Base-by-base conservation (phyloP, 1,140 invertebrate species). In the Laupala kohalensis region DNA sequence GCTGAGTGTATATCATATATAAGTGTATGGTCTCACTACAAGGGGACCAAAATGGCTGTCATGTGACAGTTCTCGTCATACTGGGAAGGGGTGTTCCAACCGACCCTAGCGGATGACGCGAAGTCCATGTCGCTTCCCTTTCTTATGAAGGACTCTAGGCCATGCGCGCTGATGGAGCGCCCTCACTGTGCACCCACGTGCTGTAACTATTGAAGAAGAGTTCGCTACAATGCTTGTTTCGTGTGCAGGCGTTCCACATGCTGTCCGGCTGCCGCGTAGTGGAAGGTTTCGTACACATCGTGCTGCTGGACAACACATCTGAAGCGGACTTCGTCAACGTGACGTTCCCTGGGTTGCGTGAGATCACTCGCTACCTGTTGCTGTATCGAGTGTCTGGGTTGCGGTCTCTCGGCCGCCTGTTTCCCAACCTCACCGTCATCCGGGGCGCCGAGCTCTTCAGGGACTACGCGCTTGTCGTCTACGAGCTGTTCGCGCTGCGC, bases 391-490 rank as follows among this genome's bases (percentile, higher is more conserved):
- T 88, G 9, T 83, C 83, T 73, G 87, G 86, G 15, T 78, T 68
- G 6, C 27, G 24, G 6, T 67, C 28, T 15, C 81, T 99, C n/a
- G 86, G 87, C 6, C 83, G 88, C 74, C 82, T 99, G 25, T 98
- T 99, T 80, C 97, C 97, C 6, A 98, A 98, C 82, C 83, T 99
- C 76, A 82, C 90, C n/a, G 89, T 98, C 25, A 97, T 99, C 74
- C 86, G 95, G 29, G 97, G 97, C 26, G 86, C 91, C 75, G 84
- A 86, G 66, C 82, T 97, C 12, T 89, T 96, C 76, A 87, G 89
- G 77, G 90, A 95, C 79, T 96, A 93, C 80, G 92, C 95, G 13
- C 81, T 98, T n/a, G 87, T 97, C 69, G 85, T 93, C 13, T 94
- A 89, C 80, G 92, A 91, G 78, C 88, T 65, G 71, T 64, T 29